Evolutionary conservation across 2,888 invertebrate species (phyloP), one percentile per base, ranked within the genome.

Genomic region (Agrotis exclamationis): DNA sequence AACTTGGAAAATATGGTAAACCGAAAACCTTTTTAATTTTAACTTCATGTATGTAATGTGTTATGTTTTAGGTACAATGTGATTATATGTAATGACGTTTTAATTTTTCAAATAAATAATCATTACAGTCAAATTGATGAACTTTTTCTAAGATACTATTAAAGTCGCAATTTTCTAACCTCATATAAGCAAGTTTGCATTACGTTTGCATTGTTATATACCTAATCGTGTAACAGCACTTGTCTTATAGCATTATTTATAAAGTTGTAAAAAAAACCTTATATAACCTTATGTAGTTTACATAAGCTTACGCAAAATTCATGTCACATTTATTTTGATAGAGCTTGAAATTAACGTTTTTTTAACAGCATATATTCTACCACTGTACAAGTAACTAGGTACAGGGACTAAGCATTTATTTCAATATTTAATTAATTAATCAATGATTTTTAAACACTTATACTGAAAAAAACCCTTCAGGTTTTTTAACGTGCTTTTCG

Each of bases 401-500:
- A n/a, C 20, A 20, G 28, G 3, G 2, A n/a, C 9, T 28, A 2
- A 39, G 14, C 11, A 7, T 44, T 13, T 39, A 45, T 13, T 50
- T 14, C 2, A 48, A n/a, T 24, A 0, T 48, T 50, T 47, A 47
- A 53, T 39, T 39, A 11, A 39, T 28, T 47, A 70, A 70, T 44
- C 70, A 78, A 81, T 70, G 18, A 58, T 50, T 44, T 47, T 24
- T 13, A 53, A 54, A 39, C 62, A 76, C 53, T 20, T 24, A 39
- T n/a, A 28, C n/a, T 59, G 18, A 9, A 76, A 39, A 45, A 11
- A 14, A 47, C 3, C 22, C 3, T 44, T 59, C 62, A 39, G 33
- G 24, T 44, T 67, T 66, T 76, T 78, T 65, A 48, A 68, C 54
- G 45, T 54, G 28, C 51, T 70, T 71, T 85, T 84, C 84, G 85